phyloP scores from a whole-genome alignment of 2,113 vertebrate genomes.

The Puffinus mauretanicus region DNA sequence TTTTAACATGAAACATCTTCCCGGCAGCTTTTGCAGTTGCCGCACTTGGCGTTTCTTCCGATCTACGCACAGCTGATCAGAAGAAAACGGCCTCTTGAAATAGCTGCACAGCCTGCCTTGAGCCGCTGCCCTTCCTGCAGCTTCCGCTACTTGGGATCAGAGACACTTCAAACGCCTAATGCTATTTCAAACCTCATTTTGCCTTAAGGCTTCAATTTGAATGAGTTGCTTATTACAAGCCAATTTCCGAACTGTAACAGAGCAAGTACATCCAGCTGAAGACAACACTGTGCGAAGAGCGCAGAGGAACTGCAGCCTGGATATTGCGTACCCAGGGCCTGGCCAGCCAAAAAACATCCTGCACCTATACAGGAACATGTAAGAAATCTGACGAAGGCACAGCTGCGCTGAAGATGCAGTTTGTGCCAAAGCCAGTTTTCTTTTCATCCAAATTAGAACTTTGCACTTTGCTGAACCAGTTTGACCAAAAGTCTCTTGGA shows the following conservation, averaged over 20 bases:
- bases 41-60: fast-evolving
- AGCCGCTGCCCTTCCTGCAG: neutral
- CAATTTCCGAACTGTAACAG: fast-evolving
- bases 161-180: fast-evolving
- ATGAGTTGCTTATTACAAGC: neutral
- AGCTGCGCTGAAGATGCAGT: fast-evolving
- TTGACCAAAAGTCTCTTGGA: neutral
- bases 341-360: neutral
- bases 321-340: fast-evolving
- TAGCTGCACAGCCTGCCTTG: fast-evolving
- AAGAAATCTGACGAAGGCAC: fast-evolving
- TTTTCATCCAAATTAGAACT: neutral
- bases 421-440: neutral
- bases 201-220: neutral
- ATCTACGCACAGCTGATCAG: fast-evolving
- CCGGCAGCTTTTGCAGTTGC: neutral
- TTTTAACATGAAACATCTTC: fast-evolving
- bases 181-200: neutral
- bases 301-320: neutral
- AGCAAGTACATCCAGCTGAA: fast-evolving
- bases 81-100: fast-evolving
- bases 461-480: neutral
- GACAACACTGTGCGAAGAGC: fast-evolving
- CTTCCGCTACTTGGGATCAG: fast-evolving
- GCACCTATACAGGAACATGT: fast-evolving